Evolutionary conservation across 2,888 invertebrate genomes (phyloP).

Genomic region (Xylota sylvarum): DNA sequence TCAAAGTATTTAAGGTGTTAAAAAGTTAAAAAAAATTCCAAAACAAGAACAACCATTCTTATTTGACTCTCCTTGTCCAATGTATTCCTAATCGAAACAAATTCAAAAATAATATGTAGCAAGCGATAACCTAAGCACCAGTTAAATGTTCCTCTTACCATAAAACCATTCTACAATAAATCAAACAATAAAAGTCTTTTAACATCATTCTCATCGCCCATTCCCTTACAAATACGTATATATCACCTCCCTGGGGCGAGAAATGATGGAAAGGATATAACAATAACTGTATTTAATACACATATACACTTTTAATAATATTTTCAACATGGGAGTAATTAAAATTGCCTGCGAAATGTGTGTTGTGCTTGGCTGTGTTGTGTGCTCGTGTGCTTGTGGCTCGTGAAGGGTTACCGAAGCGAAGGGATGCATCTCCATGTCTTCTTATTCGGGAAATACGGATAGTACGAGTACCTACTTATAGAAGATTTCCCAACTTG

Average conservation of each 20-base stretch:
- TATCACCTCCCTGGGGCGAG: slow-evolving; percentile 57
- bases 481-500: slow-evolving; percentile 31
- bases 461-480: no score
- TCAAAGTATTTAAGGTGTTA: no score
- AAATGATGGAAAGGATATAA: slow-evolving; percentile 69
- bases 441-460: slow-evolving; percentile 7
- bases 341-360: slow-evolving; percentile 64
- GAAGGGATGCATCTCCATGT: slow-evolving; percentile 24
- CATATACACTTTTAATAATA: slow-evolving; percentile 72
- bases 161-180: slow-evolving; percentile 70
- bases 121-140: slow-evolving; percentile 44
- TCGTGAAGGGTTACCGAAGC: slow-evolving; percentile 19
- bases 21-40: no score
- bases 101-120: slow-evolving; percentile 50
- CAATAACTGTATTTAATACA: slow-evolving; percentile 75
- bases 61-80: neutral
- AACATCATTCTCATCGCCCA: slow-evolving; percentile 66
- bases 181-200: slow-evolving; percentile 69
- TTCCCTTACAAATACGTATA: slow-evolving; percentile 28
- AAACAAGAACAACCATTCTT: no score
- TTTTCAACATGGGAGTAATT: slow-evolving; percentile 76
- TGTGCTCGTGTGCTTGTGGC: no score
- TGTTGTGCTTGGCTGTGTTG: slow-evolving; percentile 7
- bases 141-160: slow-evolving; percentile 60
- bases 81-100: slow-evolving; percentile 16